A percentile compares a stretch with the other conserved stretches of the same genome.
Evolutionary conservation across 2,113 vertebrate species (phyloP).

Genomic region (Mirza zaza): DNA sequence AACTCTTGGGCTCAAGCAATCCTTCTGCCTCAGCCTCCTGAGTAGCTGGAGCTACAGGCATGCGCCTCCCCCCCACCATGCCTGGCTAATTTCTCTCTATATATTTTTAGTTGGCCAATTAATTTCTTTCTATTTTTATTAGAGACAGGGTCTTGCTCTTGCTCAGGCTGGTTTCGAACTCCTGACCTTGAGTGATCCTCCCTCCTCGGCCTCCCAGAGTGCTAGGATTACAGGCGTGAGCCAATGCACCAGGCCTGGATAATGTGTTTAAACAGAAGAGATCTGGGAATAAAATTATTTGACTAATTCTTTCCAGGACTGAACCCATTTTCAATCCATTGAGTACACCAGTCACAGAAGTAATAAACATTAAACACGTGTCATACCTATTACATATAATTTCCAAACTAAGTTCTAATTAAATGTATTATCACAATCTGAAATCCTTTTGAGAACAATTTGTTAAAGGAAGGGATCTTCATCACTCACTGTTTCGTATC

Average conservation of each 20-base stretch:
- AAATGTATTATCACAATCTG: neutral
- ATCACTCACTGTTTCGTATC: neutral
- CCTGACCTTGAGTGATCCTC: too few species aligned
- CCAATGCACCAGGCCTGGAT: neutral
- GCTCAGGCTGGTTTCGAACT: too few species aligned
- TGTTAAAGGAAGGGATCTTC: neutral
- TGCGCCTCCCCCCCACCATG: too few species aligned
- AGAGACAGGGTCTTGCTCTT: too few species aligned
- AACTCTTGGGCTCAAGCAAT: too few species aligned
- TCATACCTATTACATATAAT: neutral
- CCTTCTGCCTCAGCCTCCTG: too few species aligned
- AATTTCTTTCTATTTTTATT: too few species aligned
- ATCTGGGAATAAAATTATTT: conserved; percentile 10
- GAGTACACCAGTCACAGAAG: neutral
- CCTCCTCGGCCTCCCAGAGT: too few species aligned
- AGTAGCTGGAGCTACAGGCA: too few species aligned
- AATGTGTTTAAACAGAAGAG: neutral
- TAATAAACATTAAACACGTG: neutral
- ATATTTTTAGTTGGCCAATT: too few species aligned
- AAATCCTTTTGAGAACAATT: conserved; percentile 3
- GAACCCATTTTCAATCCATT: neutral
- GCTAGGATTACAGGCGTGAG: too few species aligned
- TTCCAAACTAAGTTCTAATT: neutral
- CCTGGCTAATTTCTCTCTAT: too few species aligned
- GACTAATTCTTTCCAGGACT: neutral